Evolutionary conservation across 2,113 vertebrate species (phyloP).

Genomic region (Sphaerodactylus townsendi): DNA sequence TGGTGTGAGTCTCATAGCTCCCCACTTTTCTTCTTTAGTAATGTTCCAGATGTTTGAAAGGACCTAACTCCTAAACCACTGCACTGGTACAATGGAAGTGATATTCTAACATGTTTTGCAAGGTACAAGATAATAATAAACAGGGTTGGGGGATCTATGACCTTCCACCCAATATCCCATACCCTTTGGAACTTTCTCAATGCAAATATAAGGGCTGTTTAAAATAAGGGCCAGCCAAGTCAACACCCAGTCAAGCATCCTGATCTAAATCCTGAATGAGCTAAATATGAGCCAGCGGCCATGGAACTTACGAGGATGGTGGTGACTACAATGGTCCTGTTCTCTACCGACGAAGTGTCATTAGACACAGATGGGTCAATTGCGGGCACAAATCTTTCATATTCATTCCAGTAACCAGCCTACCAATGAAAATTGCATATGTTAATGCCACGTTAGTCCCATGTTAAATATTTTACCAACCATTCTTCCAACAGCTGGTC

Average conservation of each 20-base stretch:
- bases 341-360: constrained; percentile 94
- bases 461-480: neutral
- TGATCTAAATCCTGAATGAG: neutral
- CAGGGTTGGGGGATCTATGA: no score
- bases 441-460: neutral
- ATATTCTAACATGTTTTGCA: neutral
- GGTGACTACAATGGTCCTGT: constrained; percentile 98
- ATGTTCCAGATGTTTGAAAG: neutral
- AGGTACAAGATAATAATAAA: neutral
- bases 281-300: constrained; percentile 36
- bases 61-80: neutral
- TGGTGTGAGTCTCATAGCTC: no score
- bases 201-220: neutral
- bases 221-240: no score
- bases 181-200: neutral
- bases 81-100: neutral
- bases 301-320: constrained; percentile 94
- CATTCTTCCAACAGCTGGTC: neutral
- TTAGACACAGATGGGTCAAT: constrained; percentile 92
- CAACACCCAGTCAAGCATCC: neutral
- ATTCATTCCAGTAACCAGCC: constrained; percentile 99
- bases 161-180: neutral
- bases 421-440: constrained; percentile 79
- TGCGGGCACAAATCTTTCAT: constrained; percentile 93
- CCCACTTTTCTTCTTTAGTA: neutral